phyloP scores from a whole-genome alignment of 2,888 invertebrate genomes.

The Ophion obscuratus region DNA sequence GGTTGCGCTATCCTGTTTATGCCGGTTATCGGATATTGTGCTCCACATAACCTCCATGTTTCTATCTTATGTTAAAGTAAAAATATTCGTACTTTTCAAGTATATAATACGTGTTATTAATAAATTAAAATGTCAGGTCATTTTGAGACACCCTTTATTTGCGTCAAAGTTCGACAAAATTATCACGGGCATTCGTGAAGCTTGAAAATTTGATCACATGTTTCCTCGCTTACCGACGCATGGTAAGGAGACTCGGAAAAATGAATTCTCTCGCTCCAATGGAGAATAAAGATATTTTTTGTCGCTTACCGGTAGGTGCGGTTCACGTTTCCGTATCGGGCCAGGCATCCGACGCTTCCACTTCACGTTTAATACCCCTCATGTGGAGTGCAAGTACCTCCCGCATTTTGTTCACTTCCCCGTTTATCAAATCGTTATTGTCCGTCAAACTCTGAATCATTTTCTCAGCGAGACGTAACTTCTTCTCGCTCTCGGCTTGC shows the following conservation, averaged over 20 bases:
- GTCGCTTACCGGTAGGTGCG: slow-evolving; percentile 43
- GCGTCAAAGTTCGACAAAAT: too few species aligned
- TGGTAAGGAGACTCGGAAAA: not conserved
- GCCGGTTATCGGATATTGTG: too few species aligned
- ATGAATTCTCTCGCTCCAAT: not conserved
- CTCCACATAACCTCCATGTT: too few species aligned
- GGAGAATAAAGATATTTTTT: slow-evolving; percentile 14
- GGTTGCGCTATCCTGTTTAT: too few species aligned
- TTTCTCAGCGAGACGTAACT: slow-evolving; percentile 70
- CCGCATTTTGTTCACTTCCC: slow-evolving; percentile 72
- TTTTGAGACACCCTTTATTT: not conserved
- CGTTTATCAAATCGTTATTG: slow-evolving; percentile 72
- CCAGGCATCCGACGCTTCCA: slow-evolving; percentile 72
- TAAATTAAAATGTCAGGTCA: too few species aligned
- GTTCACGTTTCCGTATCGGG: slow-evolving; percentile 59
- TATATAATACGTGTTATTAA: too few species aligned
- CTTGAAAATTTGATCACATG: not conserved
- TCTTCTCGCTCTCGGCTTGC: slow-evolving; percentile 69
- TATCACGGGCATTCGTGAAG: too few species aligned
- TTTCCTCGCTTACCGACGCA: not conserved
- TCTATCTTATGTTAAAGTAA: too few species aligned
- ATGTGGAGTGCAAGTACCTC: slow-evolving; percentile 70
- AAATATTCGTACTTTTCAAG: too few species aligned
- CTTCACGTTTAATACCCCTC: slow-evolving; percentile 68
- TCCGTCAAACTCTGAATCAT: slow-evolving; percentile 74